Base-by-base conservation (phyloP, 2,797 vertebrate species). In the Anguilla anguilla region DNA sequence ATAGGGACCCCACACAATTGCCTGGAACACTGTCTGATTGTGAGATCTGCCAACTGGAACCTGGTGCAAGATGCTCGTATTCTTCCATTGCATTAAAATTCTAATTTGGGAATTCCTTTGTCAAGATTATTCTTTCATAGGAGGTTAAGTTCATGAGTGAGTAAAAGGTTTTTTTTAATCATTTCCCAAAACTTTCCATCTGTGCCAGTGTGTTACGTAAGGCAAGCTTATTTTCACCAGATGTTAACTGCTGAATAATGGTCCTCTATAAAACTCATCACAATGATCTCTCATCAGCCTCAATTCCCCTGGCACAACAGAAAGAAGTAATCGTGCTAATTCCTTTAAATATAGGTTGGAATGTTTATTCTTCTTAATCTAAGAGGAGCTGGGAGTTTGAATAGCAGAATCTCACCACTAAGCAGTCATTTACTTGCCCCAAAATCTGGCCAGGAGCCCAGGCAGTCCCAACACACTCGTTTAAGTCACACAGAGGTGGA, bases 301-400 rank as follows among this genome's bases (percentile, higher is more conserved):
- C 49, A 53, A 25, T 46, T 83, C 49, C 81, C 72, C 6, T 31
- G 31, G 13, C 51, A 84, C 53, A 13, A 31, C 43, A 22, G 25
- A 31, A 49, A 31, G 1, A 59, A 10, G 10, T 17, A 59, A 84
- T 59, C 22, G 1, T 55, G 83, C n/a, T 31, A 84, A 84, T 84
- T 84, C 51, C 51, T 84, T 55, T 55, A 55, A 84, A 28, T 55
- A 84, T 35, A 5, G 49, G 46, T 10, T 31, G 28, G 25, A 57
- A 35, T 59, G 83, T 53, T 84, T 84, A 84, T 84, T 84, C 22
- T 43, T 84, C 17, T 84, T 57, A 84, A 35, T 84, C n/a, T 49
- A 31, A 57, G 11, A 84, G n/a, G 55, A 59, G 83, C 53, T 28
- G 28, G 13, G n/a, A 51, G 53, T 55, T 84, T 84, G 55, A 84